phyloP scores from a whole-genome alignment of 2,113 vertebrate species.

The Callaeas wilsoni region DNA sequence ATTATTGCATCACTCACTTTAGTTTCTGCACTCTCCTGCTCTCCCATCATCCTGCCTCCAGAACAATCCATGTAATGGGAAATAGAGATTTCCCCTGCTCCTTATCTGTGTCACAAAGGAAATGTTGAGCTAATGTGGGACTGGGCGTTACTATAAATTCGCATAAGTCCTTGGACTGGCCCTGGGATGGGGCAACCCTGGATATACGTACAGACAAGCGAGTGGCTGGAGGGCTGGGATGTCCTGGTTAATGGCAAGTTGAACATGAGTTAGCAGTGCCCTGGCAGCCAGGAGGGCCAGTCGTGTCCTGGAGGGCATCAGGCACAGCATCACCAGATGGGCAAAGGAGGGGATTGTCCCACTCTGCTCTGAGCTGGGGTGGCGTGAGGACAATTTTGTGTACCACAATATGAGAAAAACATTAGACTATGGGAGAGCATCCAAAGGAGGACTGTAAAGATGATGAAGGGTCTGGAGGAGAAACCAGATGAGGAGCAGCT shows the following conservation, averaged over 20 bases:
- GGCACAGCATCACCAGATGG: background rate
- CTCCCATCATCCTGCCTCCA: background rate
- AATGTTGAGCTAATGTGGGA: background rate
- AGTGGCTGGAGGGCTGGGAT: background rate
- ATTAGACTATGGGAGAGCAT: too few relatives aligned
- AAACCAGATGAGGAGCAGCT: too few relatives aligned
- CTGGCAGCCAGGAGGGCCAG: background rate
- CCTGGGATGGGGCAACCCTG: background rate
- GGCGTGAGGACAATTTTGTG: background rate
- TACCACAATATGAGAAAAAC: background rate
- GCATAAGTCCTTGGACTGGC: background rate
- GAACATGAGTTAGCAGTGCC: background rate
- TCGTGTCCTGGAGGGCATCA: background rate
- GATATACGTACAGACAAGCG: background rate
- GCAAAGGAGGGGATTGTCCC: background rate
- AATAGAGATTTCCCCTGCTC: background rate
- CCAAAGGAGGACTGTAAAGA: background rate
- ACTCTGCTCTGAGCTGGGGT: background rate
- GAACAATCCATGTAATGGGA: background rate
- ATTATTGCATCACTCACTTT: background rate
- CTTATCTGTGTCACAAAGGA: background rate
- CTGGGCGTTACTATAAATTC: background rate
- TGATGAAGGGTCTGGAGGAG: background rate
- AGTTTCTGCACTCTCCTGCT: background rate
- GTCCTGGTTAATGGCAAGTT: background rate